A percentile compares a stretch with the other conserved stretches of the same genome.
Conservation (phyloP, 1,140 invertebrate species). For the Dreissena polymorpha region DNA sequence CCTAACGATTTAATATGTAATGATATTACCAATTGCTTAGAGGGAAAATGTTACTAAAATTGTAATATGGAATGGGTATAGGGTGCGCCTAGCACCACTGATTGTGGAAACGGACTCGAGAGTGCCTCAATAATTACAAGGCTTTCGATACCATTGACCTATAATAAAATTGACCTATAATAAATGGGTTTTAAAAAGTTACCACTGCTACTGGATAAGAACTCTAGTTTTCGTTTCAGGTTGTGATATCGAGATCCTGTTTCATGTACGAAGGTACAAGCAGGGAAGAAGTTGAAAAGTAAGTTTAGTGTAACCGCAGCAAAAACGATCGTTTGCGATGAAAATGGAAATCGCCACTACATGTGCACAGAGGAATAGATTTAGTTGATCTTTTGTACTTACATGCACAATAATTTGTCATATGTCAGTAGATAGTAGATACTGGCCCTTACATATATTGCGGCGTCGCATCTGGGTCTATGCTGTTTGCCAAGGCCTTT, state of each 20-base stretch:
- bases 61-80: no score
- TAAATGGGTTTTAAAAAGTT: no score
- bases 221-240: constrained; percentile 16
- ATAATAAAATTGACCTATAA: not conserved
- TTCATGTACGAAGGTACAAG: constrained; percentile 24
- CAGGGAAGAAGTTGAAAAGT: constrained; percentile 28
- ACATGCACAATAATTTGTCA: not conserved
- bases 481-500: no score
- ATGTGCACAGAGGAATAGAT: not conserved
- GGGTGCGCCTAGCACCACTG: no score
- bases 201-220: no score
- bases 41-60: no score
- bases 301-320: not conserved
- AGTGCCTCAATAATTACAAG: not conserved
- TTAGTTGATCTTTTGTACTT: not conserved
- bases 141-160: not conserved
- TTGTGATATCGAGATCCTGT: not conserved
- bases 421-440: not conserved
- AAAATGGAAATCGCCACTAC: not conserved
- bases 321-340: not conserved
- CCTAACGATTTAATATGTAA: no score
- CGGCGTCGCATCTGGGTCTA: no score
- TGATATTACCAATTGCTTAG: no score
- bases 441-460: no score
- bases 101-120: not conserved